These are phyloP conservation scores for Branchellion lobata DNA, from an alignment of 2,888 invertebrate species.

Conservation along the genomic window DNA sequence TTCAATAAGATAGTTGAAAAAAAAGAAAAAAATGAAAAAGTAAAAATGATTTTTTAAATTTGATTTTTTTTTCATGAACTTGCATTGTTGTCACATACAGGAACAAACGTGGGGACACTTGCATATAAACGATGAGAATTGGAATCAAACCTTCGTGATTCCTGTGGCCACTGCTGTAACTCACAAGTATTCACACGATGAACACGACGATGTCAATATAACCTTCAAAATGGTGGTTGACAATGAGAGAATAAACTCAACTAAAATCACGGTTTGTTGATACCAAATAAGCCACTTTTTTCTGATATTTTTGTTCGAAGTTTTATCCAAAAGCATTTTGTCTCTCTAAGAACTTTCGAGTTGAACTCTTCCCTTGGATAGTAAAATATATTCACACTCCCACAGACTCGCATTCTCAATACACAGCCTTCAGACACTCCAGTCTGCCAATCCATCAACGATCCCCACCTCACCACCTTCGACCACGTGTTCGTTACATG, in stretches of 20 bases:
- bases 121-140: conserved; percentile 33
- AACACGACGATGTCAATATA: conserved; percentile 26
- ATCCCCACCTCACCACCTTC: conserved; percentile 52
- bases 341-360: too few species aligned
- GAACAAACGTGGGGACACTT: background rate
- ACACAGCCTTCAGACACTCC: conserved; percentile 2
- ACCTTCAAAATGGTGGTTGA: conserved; percentile 45
- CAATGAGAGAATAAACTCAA: conserved; percentile 26
- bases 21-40: background rate
- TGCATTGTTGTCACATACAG: background rate
- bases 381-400: background rate
- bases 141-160: conserved; percentile 43
- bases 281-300: too few species aligned
- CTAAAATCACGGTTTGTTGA: conserved; percentile 31
- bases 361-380: too few species aligned
- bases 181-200: conserved; percentile 34
- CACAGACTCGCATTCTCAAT: conserved; percentile 32
- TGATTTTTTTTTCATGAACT: too few species aligned
- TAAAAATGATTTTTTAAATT: background rate
- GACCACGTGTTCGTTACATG: conserved; percentile 51
- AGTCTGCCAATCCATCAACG: conserved; percentile 48
- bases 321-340: too few species aligned
- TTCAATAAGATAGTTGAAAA: background rate
- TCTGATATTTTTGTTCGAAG: too few species aligned
- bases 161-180: conserved; percentile 43